Base-by-base conservation (phyloP, 2,888 invertebrate genomes). In the Alitta virens region DNA sequence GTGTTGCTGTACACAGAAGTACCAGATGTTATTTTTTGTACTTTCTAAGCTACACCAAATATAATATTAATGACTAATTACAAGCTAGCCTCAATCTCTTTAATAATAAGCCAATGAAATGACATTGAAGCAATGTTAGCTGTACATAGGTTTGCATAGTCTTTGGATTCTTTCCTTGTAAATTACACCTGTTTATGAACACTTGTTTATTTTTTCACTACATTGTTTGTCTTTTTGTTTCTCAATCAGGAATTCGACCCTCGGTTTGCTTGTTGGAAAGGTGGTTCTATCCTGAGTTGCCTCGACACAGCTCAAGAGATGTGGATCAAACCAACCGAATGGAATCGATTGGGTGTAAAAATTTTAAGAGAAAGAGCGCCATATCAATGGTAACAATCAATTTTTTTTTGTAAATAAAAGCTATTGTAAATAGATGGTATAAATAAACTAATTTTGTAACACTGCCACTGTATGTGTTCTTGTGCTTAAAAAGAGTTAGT, bases 281-380 rank as follows among this genome's bases (percentile, higher is more conserved):
- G 96, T 0, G 95, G 94, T 0, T 90, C 94, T 0, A 91, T 96
- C 12, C 88, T 96, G 87, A 92, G 94, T 0, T 93, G 94, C 73
- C 82, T 96, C 63, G 96, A 96, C 78, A 92, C 94, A 0, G 92
- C 94, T 0, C 90, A 92, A 67, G 96, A 96, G 78, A 82, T 96
- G 9, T 96, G 96, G 95, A 93, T 96, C 49, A 87, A 87, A 60
- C 87, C 88, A 63, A 84, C 84, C 33, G 95, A 96, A 81, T 96
- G 95, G 94, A 87, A 88, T 71, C 90, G 89, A 70, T 88, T 86
- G 79, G 94, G 94, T 1, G 87, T 94, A 1, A 88, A 91, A 74
- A 86, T 94, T 72, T 84, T 97, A 62, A 86, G 96, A 72, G 96
- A 96, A 83, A 86, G 92, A 75, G 94, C 94, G 1, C 93, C 94